Conservation (phyloP, 1,140 invertebrate genomes). For the Harlomillsia oculata region DNA sequence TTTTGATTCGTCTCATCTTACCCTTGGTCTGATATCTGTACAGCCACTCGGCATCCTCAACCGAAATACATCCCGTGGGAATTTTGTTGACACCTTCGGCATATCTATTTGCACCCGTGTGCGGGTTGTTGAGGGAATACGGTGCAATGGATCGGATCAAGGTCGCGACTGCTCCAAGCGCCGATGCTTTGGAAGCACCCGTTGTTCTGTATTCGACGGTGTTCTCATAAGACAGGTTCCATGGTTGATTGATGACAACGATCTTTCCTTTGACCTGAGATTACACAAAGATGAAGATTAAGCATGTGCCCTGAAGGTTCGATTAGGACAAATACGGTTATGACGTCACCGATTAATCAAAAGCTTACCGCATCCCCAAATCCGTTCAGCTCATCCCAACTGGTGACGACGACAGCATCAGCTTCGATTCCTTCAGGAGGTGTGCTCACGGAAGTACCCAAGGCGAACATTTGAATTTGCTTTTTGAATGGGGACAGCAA, state of each 20-base stretch:
- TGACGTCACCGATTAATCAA: not conserved
- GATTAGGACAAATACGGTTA: not conserved
- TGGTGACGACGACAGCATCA: constrained; percentile 41
- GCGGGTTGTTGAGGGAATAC: constrained; percentile 41
- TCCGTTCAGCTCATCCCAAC: constrained; percentile 41
- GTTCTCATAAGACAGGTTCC: constrained; percentile 12
- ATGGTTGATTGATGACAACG: constrained; percentile 43
- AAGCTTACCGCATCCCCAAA: constrained; percentile 35
- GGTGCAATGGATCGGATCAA: constrained; percentile 44
- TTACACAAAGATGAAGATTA: not conserved
- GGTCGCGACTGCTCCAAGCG: constrained; percentile 43
- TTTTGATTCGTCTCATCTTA: constrained; percentile 20
- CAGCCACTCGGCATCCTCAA: constrained; percentile 49
- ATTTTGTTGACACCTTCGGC: constrained; percentile 39
- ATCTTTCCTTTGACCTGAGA: constrained; percentile 42
- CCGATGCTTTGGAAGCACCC: constrained; percentile 37
- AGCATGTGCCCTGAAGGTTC: not conserved
- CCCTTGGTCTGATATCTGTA: constrained; percentile 41
- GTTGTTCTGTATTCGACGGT: not conserved
- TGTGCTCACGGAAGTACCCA: constrained; percentile 42
- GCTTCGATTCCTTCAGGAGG: constrained; percentile 38
- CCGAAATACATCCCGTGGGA: constrained; percentile 45
- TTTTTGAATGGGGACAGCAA: constrained; percentile 40
- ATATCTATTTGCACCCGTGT: constrained; percentile 32
- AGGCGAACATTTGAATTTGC: constrained; percentile 40